Conservation (phyloP, 2,797 vertebrate genomes). For the Rousettus madagascariensis region DNA sequence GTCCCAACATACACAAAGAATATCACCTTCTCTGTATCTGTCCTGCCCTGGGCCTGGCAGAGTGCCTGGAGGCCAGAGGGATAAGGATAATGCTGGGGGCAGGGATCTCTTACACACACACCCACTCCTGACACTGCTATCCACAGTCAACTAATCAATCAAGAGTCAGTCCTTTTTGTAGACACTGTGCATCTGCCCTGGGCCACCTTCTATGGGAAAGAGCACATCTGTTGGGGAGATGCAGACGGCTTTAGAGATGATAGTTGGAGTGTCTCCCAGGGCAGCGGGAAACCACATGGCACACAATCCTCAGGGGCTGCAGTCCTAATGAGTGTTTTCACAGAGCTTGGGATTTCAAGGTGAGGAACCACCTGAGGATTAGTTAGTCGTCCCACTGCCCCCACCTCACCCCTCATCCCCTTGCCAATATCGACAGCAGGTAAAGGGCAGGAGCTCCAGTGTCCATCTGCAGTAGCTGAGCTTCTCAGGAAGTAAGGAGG, state of each 20-base stretch:
- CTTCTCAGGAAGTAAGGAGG: background rate
- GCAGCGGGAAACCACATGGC: background rate
- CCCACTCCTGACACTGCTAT: background rate
- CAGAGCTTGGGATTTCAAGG: background rate
- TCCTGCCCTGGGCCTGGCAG: background rate
- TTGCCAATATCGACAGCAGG: background rate
- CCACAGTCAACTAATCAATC: background rate
- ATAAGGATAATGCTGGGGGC: background rate
- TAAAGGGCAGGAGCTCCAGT: background rate
- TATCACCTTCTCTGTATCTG: background rate
- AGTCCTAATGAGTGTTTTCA: background rate
- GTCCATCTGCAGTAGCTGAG: background rate
- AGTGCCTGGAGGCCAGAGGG: background rate
- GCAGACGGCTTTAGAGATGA: background rate
- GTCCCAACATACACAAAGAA: background rate
- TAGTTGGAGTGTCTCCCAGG: background rate
- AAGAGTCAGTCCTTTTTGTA: background rate
- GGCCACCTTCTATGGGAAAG: background rate
- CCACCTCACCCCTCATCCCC: background rate
- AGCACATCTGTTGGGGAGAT: background rate
- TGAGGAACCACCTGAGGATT: background rate
- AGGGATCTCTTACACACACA: background rate
- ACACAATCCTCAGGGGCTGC: background rate
- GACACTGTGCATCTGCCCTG: background rate
- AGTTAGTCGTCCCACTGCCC: background rate